Evolutionary conservation across 2,888 invertebrate genomes (phyloP).

Genomic region (Orthosia gothica): DNA sequence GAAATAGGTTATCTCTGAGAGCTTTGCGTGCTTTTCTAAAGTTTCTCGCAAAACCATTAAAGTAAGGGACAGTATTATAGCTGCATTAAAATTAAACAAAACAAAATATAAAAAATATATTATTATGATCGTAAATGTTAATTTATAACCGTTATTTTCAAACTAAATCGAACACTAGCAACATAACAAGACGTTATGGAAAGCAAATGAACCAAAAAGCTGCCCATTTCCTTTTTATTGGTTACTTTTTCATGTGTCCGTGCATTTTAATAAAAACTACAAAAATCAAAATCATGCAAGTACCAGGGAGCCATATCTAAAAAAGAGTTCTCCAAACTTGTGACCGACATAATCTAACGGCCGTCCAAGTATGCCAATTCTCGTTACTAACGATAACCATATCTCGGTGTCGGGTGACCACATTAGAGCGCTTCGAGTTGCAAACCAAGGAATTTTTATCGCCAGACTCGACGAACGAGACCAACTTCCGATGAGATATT

Average conservation of each 20-base stretch:
- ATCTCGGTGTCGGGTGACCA: constrained; percentile 69
- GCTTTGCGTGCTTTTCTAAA: background rate
- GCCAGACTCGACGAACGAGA: constrained; percentile 62
- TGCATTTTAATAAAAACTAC: background rate
- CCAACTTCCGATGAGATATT: constrained; percentile 68
- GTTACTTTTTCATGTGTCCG: background rate
- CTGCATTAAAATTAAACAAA: background rate
- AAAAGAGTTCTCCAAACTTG: constrained; percentile 65
- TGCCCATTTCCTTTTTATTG: no score
- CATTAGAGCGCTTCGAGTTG: constrained; percentile 74
- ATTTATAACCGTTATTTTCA: constrained; percentile 3
- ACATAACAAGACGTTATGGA: background rate
- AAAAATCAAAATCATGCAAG: constrained; percentile 18
- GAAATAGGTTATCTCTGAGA: background rate
- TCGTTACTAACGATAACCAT: constrained; percentile 71
- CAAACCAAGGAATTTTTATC: constrained; percentile 78
- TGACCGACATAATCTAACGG: constrained; percentile 71
- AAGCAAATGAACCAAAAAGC: background rate
- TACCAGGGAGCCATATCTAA: constrained; percentile 57
- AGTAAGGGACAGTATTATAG: background rate
- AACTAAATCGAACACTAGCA: constrained; percentile 1
- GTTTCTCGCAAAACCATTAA: background rate
- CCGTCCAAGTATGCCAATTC: constrained; percentile 71
- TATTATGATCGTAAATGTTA: background rate
- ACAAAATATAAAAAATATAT: no score